These are phyloP conservation scores for Austrofundulus limnaeus DNA, from an alignment of 2,113 vertebrate species.

Conservation along the genomic window DNA sequence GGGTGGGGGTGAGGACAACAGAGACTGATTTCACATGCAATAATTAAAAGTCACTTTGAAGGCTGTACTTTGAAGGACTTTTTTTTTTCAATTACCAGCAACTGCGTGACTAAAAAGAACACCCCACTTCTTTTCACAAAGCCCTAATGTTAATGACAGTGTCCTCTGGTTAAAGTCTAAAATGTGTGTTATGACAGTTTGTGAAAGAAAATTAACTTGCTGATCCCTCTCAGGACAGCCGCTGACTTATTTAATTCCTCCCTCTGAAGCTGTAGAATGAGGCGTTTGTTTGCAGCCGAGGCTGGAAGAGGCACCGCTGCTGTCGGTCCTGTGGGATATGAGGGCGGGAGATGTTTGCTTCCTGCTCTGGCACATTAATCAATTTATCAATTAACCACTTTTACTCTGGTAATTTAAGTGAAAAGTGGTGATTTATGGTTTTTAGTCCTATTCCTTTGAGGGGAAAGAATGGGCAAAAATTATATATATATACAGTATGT, in stretches of 20 bases:
- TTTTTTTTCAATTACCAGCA: slow-evolving; percentile 32
- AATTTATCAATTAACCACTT: slow-evolving; percentile 63
- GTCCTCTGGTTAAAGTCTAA: slow-evolving; percentile 26
- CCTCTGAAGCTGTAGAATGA: slow-evolving; percentile 51
- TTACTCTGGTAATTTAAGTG: slow-evolving; percentile 55
- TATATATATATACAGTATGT: too few relatives aligned
- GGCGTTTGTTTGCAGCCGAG: slow-evolving; percentile 31
- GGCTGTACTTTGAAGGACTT: slow-evolving; percentile 54
- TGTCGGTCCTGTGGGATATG: slow-evolving; percentile 18
- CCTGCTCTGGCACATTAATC: slow-evolving; percentile 44
- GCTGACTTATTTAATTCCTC: slow-evolving; percentile 29
- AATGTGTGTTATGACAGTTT: slow-evolving; percentile 52
- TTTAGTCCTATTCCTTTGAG: not conserved
- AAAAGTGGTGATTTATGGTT: slow-evolving; percentile 38
- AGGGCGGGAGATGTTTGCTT: slow-evolving; percentile 33
- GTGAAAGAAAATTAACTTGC: slow-evolving; percentile 48
- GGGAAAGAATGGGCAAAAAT: not conserved
- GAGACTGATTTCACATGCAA: slow-evolving; percentile 44
- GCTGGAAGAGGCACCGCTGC: not conserved
- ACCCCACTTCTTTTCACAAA: slow-evolving; percentile 40
- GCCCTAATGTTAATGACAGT: slow-evolving; percentile 30
- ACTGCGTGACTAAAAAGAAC: slow-evolving; percentile 1
- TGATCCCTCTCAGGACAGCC: slow-evolving; percentile 27
- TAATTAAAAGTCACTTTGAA: slow-evolving; percentile 66
- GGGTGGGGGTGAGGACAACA: slow-evolving; percentile 35